Percentiles rank a stretch among this genome's conserved stretches.
Evolutionary conservation across 2,113 vertebrate genomes (phyloP).

Genomic region (Corythornis vintsioides): DNA sequence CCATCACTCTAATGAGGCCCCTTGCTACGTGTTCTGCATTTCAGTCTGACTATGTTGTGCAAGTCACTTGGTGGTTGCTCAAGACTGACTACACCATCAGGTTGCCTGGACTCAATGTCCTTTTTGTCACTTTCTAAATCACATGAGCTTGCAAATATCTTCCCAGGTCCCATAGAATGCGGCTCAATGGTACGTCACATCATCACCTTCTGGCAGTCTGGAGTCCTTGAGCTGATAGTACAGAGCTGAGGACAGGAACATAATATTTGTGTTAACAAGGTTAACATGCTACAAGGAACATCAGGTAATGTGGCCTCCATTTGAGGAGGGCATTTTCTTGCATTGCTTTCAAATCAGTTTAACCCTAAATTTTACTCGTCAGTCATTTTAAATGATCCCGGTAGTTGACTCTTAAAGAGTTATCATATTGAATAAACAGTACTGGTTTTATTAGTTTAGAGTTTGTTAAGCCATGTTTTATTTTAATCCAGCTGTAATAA

Average conservation of each 20-base stretch:
- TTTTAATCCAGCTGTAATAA: slow-evolving; percentile 61
- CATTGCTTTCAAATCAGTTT: not conserved
- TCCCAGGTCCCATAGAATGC: not conserved
- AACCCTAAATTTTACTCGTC: not conserved
- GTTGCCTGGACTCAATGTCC: not conserved
- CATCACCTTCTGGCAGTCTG: not conserved
- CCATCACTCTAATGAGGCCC: not conserved
- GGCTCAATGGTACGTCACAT: not conserved
- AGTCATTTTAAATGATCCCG: not conserved
- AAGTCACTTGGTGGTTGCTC: not conserved
- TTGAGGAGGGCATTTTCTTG: not conserved
- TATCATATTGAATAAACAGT: slow-evolving; percentile 43
- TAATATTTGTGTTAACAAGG: not conserved
- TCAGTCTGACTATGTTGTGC: not conserved
- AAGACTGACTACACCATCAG: not conserved
- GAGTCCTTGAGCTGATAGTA: not conserved
- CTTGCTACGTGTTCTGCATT: not conserved
- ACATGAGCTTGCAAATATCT: not conserved
- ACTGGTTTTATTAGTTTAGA: slow-evolving; percentile 49
- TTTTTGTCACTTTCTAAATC: not conserved
- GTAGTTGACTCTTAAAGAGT: not conserved
- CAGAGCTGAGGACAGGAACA: not conserved
- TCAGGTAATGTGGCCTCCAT: not conserved
- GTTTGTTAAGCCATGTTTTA: slow-evolving; percentile 64
- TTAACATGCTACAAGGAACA: not conserved